phyloP scores from a whole-genome alignment of 1,140 invertebrate genomes.

The Polypedilum pembai region DNA sequence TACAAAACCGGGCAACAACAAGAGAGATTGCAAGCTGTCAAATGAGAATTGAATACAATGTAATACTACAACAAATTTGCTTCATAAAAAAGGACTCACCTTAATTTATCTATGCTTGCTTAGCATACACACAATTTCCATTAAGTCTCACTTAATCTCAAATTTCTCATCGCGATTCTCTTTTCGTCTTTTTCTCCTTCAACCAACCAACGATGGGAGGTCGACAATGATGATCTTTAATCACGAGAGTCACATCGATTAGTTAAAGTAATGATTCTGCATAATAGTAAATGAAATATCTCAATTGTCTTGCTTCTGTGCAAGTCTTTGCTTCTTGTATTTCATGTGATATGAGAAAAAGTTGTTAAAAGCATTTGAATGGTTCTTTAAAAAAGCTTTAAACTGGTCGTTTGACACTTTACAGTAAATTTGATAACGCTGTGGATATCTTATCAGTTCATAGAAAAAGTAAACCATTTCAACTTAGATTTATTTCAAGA shows the following conservation, averaged over 20 bases:
- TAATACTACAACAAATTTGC: neutral
- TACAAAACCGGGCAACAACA: neutral
- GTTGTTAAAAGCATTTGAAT: neutral
- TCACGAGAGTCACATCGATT: neutral
- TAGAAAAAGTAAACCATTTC: too few species aligned
- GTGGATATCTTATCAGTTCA: too few species aligned
- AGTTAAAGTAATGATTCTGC: neutral
- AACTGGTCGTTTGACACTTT: too few species aligned
- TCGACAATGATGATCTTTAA: neutral
- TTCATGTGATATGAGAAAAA: neutral
- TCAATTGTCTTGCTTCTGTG: neutral
- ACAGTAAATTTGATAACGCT: too few species aligned
- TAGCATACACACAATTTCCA: too few species aligned
- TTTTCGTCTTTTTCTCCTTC: neutral
- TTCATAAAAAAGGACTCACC: too few species aligned
- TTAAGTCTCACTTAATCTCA: too few species aligned
- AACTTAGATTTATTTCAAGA: too few species aligned
- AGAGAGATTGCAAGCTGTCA: neutral
- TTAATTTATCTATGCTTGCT: too few species aligned
- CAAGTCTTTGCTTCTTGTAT: neutral
- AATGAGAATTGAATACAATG: constrained; percentile 11
- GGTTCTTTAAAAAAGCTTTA: neutral
- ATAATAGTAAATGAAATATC: constrained; percentile 10
- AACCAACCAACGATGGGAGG: neutral
- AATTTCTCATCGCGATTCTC: too few species aligned